These are phyloP conservation scores for Zosterops japonicus DNA, from an alignment of 2,113 vertebrate species.

Conservation along the genomic window DNA sequence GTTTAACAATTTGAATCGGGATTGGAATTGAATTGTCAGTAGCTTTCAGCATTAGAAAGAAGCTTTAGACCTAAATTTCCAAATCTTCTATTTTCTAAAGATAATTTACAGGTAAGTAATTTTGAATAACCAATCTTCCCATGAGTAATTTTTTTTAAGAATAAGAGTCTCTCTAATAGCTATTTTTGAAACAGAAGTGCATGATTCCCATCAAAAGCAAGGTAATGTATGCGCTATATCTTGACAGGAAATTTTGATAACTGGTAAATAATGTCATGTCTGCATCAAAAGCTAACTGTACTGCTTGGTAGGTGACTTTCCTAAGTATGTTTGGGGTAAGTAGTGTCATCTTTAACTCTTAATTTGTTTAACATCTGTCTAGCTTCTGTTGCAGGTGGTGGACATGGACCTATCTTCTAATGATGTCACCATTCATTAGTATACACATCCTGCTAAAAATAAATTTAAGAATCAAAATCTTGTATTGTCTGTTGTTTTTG, in stretches of 20 bases:
- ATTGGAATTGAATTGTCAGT: not conserved
- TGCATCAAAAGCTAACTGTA: slow-evolving; percentile 30
- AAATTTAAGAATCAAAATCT: slow-evolving; percentile 85
- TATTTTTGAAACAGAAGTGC: not conserved
- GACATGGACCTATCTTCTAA: slow-evolving; percentile 78
- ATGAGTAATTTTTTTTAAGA: not conserved
- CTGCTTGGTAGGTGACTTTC: slow-evolving; percentile 37
- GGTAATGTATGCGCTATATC: not conserved
- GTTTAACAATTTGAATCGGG: slow-evolving; percentile 1
- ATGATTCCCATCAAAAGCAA: not conserved
- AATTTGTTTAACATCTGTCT: slow-evolving; percentile 77
- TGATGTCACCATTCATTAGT: slow-evolving; percentile 77
- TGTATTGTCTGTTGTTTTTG: slow-evolving; percentile 88
- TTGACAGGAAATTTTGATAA: not conserved
- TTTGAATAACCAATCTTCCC: not conserved
- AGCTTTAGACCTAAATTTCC: not conserved
- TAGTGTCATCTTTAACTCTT: slow-evolving; percentile 58
- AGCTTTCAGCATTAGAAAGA: not conserved
- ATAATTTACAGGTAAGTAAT: slow-evolving; percentile 8
- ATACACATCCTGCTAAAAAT: slow-evolving; percentile 81
- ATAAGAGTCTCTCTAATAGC: not conserved
- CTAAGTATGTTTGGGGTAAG: slow-evolving; percentile 68
- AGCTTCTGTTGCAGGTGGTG: slow-evolving; percentile 89
- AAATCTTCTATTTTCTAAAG: not conserved
- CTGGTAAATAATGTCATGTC: not conserved